phyloP scores from a whole-genome alignment of 1,140 invertebrate species.

The Phymorhynchus buccinoides region DNA sequence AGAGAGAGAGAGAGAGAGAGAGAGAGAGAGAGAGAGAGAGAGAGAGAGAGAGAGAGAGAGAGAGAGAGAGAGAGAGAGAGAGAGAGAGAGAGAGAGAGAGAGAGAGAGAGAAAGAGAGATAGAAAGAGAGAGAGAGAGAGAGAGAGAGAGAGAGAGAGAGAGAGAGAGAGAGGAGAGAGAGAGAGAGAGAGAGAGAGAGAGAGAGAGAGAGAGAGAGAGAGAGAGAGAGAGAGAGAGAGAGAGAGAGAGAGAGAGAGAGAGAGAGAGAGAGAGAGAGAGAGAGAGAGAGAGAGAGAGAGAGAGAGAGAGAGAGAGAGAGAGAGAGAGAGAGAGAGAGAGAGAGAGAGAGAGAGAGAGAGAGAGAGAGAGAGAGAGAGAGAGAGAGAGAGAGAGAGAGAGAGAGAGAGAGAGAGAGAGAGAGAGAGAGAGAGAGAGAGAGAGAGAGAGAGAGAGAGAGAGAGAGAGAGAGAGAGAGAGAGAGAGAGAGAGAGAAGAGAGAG shows the following conservation, averaged over 20 bases:
- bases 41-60: background rate
- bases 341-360: background rate
- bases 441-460: constrained; percentile 24
- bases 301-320: background rate
- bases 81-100: constrained; percentile 20
- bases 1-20: constrained; percentile 20
- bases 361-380: background rate
- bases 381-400: constrained; percentile 24
- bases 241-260: background rate
- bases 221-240: background rate
- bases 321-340: constrained; percentile 24
- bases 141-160: constrained; percentile 24
- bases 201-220: constrained; percentile 24
- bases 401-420: background rate
- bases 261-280: constrained; percentile 24
- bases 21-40: background rate
- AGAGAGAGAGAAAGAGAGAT: background rate
- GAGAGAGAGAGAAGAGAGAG: constrained; percentile 12
- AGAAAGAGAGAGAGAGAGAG: background rate
- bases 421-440: background rate
- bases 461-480: background rate
- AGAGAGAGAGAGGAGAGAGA: background rate
- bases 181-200: background rate
- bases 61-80: background rate
- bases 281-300: background rate